Evolutionary conservation across 2,888 invertebrate species (phyloP).

Genomic region (Gari tellinella): DNA sequence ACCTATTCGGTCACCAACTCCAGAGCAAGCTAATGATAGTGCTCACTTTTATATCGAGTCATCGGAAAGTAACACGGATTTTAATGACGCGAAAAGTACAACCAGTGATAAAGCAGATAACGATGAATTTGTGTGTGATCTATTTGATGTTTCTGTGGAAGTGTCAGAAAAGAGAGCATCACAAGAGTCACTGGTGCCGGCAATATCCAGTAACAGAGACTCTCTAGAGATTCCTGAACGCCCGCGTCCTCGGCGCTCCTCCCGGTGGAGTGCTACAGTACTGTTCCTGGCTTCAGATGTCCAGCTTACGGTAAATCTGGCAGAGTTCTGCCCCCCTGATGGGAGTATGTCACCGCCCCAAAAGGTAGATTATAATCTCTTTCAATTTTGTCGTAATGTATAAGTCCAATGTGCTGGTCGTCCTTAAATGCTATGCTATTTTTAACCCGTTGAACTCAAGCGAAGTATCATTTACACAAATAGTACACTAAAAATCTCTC

Average conservation of each 20-base stretch:
- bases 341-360: constrained; percentile 39
- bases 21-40: too few species aligned
- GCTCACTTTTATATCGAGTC: neutral
- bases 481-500: too few species aligned
- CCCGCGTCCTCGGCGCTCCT: constrained; percentile 38
- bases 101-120: neutral
- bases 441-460: too few species aligned
- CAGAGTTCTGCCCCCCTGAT: constrained; percentile 63
- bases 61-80: constrained; percentile 11
- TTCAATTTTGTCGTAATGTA: too few species aligned
- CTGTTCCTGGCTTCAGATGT: constrained; percentile 72
- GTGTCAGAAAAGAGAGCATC: constrained; percentile 21
- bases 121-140: neutral
- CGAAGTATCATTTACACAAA: too few species aligned
- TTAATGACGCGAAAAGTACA: constrained; percentile 2
- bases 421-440: neutral
- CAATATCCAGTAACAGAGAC: constrained; percentile 21
- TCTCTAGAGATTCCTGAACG: constrained; percentile 14
- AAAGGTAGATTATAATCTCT: constrained; percentile 25
- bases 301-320: constrained; percentile 68
- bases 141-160: constrained; percentile 57
- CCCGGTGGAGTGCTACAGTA: constrained; percentile 70
- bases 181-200: neutral
- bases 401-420: constrained; percentile 4
- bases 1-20: neutral